Evolutionary conservation across 2,113 vertebrate species (phyloP).

Genomic region (Podarcis cretensis): DNA sequence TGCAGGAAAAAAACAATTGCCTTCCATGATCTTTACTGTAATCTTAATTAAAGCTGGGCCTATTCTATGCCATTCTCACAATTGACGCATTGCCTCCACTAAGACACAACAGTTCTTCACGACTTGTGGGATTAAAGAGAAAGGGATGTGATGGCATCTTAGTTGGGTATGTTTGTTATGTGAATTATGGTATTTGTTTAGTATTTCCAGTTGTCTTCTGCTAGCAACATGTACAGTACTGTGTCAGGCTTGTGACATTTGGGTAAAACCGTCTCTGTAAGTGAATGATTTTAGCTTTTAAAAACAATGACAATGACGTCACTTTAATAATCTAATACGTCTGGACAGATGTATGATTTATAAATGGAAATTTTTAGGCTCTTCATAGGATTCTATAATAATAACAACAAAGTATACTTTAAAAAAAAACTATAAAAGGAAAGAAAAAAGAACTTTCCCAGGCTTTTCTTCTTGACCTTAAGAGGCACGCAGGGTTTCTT

Average conservation of each 20-base stretch:
- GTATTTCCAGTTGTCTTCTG: constrained; percentile 89
- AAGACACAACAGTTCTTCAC: constrained; percentile 74
- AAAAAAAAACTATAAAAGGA: constrained; percentile 73
- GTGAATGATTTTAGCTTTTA: constrained; percentile 91
- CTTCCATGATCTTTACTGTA: constrained; percentile 47
- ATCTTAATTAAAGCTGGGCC: constrained; percentile 49
- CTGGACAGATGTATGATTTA: constrained; percentile 73
- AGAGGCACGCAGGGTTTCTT: constrained; percentile 85
- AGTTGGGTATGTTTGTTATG: constrained; percentile 86
- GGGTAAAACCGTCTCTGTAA: constrained; percentile 82
- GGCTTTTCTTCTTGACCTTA: constrained; percentile 83
- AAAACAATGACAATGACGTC: constrained; percentile 77
- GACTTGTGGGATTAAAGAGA: not conserved
- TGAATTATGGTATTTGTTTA: constrained; percentile 83
- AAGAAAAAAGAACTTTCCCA: constrained; percentile 79
- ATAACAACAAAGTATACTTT: constrained; percentile 80
- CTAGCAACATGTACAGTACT: constrained; percentile 94
- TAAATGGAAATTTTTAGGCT: constrained; percentile 74
- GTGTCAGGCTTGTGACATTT: constrained; percentile 89
- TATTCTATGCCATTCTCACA: constrained; percentile 68
- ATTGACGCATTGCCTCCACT: constrained; percentile 75
- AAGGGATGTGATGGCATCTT: constrained; percentile 67
- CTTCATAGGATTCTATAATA: constrained; percentile 80
- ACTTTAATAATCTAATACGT: constrained; percentile 89
- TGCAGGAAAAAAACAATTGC: not conserved